phyloP scores from a whole-genome alignment of 2,797 vertebrate genomes.

The Rhynchonycteris naso region DNA sequence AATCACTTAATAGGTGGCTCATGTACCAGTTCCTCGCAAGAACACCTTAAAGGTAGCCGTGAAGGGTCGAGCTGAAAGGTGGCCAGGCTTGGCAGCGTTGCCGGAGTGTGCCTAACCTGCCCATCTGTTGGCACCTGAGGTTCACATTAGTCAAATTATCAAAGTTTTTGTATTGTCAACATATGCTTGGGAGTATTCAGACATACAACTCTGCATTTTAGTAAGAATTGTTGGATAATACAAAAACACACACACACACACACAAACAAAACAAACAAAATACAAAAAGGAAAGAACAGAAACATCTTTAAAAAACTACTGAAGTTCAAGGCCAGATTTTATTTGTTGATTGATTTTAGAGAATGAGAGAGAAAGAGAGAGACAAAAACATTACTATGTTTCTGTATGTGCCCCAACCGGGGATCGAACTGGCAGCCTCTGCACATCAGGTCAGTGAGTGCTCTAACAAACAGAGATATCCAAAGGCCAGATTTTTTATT shows the following conservation, averaged over 20 bases:
- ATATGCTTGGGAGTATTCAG: neutral
- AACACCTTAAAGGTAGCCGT: neutral
- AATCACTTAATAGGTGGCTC: neutral
- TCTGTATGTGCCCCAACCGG: no score
- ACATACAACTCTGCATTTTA: neutral
- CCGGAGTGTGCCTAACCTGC: neutral
- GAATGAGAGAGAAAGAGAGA: no score
- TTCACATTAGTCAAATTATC: neutral
- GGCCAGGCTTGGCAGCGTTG: neutral
- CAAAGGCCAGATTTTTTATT: neutral
- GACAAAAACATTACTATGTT: no score
- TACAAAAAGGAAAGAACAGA: no score
- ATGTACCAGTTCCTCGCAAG: neutral
- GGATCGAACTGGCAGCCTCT: no score
- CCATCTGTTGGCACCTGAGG: neutral
- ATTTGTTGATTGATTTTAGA: no score
- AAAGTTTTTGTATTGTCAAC: neutral
- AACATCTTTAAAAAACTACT: neutral
- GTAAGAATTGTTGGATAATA: neutral
- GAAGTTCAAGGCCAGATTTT: neutral
- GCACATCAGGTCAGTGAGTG: no score
- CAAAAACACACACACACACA: neutral
- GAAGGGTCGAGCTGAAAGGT: neutral
- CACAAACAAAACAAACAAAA: no score
- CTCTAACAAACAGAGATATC: no score